phyloP scores from a whole-genome alignment of 2,797 vertebrate species.

The Potorous gilbertii region DNA sequence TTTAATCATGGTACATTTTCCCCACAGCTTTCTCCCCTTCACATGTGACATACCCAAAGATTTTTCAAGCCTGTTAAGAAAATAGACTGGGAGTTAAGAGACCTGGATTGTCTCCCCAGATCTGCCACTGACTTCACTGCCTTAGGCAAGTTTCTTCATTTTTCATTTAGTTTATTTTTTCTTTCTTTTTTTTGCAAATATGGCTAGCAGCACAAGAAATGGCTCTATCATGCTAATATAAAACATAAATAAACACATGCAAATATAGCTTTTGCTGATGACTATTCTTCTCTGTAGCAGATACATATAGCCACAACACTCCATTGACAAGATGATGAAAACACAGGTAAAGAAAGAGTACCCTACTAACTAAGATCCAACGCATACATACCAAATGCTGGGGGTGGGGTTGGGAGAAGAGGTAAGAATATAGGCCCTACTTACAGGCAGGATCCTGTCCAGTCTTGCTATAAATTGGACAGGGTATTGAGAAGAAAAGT shows the following conservation, averaged over 20 bases:
- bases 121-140: constrained; percentile 41
- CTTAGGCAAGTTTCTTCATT: constrained; percentile 17
- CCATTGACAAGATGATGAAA: not conserved
- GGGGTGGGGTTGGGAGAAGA: not conserved
- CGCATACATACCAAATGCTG: not conserved
- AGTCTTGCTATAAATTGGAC: not conserved
- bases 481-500: not conserved
- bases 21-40: not conserved
- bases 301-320: not conserved
- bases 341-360: not conserved
- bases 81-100: constrained; percentile 33
- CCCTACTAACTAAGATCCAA: not conserved
- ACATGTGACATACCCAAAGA: not conserved
- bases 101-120: not conserved
- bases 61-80: constrained; percentile 36
- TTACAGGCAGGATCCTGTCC: not conserved
- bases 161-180: constrained; percentile 61
- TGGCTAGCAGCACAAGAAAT: not conserved
- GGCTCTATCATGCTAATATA: not conserved
- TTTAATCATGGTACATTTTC: not conserved
- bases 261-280: not conserved
- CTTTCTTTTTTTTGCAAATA: constrained; percentile 36
- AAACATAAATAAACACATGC: constrained; percentile 55
- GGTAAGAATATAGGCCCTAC: not conserved
- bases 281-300: not conserved